Base-by-base conservation (phyloP, 2,113 vertebrate genomes). In the Erythrolamprus reginae region DNA sequence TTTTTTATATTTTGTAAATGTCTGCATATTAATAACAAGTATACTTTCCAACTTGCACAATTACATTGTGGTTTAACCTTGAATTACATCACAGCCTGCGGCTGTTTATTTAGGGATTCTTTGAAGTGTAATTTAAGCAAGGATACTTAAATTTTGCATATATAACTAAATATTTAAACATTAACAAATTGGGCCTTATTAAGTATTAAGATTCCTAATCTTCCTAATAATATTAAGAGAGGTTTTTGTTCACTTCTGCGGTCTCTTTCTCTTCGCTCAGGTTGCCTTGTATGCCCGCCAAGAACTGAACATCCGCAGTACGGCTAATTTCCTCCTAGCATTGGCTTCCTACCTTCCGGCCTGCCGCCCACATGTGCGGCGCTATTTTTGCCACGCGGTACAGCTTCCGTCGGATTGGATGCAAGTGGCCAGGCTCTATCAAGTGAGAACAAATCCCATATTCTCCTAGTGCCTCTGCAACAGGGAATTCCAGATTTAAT, bases 401-500 rank as follows among this genome's bases (percentile, higher is more conserved):
- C 98, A 98, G 94, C 96, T 99, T 70, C 98, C 98, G 3, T 98
- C 98, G 0, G 98, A 99, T 55, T 99, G 98, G 98, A 97, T 98
- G 94, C 98, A 99, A 52, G 97, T 99, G 3, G 97, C 97, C 10
- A 90, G 96, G 65, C 93, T 98, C 87, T 98, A 98, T 58, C 94
- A 97, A 96, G 96, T 97, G 93, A 85, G 90, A 52, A 0, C 28
- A 48, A 33, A 19, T 0, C 17, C 7, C 33, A 21, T 21, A 21
- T 77, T 38, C 7, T 21, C 70, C 33, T 21, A 53, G 10, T 5
- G 2, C 45, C 45, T 0, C 21, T 83, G 5, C 7, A 48, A 28
- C 38, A 6, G 53, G 45, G 45, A 28, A n/a, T 88, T 88, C 45
- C 53, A 53, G 12, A 3, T 7, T 10, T 85, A 42, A 48, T 26